Evolutionary conservation across 2,113 vertebrate species (phyloP), one percentile per base, ranked within the genome.

Genomic region (Phrynocephalus versicolor): DNA sequence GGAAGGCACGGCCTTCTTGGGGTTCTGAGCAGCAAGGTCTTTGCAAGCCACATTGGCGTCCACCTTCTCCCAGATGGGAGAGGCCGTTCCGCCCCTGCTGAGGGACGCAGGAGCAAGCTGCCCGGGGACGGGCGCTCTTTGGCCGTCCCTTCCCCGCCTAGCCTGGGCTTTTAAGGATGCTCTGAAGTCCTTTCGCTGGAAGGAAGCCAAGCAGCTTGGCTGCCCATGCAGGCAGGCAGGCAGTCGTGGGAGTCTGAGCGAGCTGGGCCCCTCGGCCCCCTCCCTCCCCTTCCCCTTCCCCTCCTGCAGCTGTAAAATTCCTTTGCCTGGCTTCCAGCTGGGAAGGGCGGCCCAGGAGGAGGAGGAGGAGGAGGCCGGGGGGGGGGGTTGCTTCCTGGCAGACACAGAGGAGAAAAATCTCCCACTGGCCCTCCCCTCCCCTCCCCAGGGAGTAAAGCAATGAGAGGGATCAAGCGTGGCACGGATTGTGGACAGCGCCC

Each of bases 311-410:
- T 75, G 74, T 85, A 85, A 85, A 85, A 85, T 85, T 85, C 84
- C 84, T 85, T 35, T 73, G 84, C 77, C 69, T 85, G 84, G 77
- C 57, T 85, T 80, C 84, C 84, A 85, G 84, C 84, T 85, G 84
- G 77, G 77, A 85, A 85, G 76, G 70, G 84, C 21, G 84, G 84
- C n/a, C n/a, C n/a, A 73, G 84, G 67, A 71, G 45, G 57, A 1
- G 55, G 75, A n/a, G n/a, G 84, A 73, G 84, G 67, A 71, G 45
- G 57, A 1, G 55, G 75, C 69, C 39, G 6, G 39, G n/a, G n/a
- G n/a, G n/a, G n/a, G n/a, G n/a, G 74, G 77, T 85, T 73, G 57
- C 69, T 85, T 85, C 84, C 84, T 85, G 84, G 84, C 84, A 85
- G 67, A 21, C 69, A 1, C 15, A 64, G 69, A 21, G 73, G 69